These are phyloP conservation scores for Girardinus metallicus DNA, from an alignment of 2,797 vertebrate genomes.

Conservation along the genomic window DNA sequence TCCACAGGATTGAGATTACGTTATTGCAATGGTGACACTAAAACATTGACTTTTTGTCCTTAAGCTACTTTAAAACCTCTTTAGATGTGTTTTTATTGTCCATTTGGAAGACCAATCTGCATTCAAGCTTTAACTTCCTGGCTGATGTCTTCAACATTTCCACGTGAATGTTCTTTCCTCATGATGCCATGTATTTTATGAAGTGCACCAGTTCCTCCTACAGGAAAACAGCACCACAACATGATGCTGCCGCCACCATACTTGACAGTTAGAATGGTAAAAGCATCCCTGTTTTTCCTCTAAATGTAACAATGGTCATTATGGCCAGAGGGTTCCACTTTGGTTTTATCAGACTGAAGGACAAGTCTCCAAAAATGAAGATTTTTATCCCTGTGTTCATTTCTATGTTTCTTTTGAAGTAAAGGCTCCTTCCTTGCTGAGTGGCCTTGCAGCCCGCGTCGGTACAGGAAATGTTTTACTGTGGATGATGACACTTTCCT, in stretches of 20 bases:
- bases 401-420: background rate
- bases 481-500: background rate
- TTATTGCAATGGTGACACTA: background rate
- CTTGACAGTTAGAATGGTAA: background rate
- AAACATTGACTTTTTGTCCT: background rate
- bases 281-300: background rate
- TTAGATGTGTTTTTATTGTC: background rate
- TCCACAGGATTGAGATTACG: background rate
- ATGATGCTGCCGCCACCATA: background rate
- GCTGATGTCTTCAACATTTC: too few species aligned
- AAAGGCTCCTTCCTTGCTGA: background rate
- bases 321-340: background rate
- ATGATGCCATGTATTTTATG: background rate
- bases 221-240: background rate
- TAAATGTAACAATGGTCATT: background rate
- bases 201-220: background rate
- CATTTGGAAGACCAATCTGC: background rate
- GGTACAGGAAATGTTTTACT: background rate
- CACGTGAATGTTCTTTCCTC: background rate
- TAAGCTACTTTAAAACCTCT: background rate
- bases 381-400: background rate
- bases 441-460: background rate
- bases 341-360: background rate
- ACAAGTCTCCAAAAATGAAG: background rate
- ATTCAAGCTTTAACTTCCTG: background rate